Evolutionary conservation across 2,113 vertebrate species (phyloP), one percentile per base, ranked within the genome.

Genomic region (Oncorhynchus kisutch): DNA sequence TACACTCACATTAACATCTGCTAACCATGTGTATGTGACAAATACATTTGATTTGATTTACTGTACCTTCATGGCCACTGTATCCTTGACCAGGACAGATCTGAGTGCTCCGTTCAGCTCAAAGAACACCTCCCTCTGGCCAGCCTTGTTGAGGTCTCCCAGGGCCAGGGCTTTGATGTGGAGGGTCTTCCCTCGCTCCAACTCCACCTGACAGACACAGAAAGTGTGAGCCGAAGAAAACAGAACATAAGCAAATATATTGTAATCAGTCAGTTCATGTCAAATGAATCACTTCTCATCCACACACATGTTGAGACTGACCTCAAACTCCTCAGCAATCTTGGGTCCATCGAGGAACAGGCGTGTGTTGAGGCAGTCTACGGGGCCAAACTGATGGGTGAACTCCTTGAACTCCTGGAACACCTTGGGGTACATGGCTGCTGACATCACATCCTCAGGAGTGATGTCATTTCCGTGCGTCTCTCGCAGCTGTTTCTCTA

Each of bases 301-400:
- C 66, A 34, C 9, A 9, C 59, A 62, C 8, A 18, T 8, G 11
- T 11, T 11, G 11, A 25, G 65, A 49, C 45, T 48, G 20, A 97
- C 97, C 96, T 97, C 95, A 75, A 98, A 97, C 86, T 97, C 96
- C 81, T 98, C 96, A 0, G 97, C 97, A 4, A 98, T 96, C 79
- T 95, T 94, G 81, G 97, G 97, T 27, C 97, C 97, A 73, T 97
- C 96, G 74, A 98, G 91, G 89, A 98, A 98, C 74, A 98, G 95
- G 24, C 97, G 93, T 3, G 97, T 97, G 85, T 88, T 95, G 67
- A 98, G 95, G 81, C 96, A 96, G 49, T 97, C 95, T 29, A 98
- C 93, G 0, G 96, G 93, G 8, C 94, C 93, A 97, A 98, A 85
- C 85, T 93, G 72, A 91, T 90, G 14, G 0, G 94, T 93, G 74